These are phyloP conservation scores for Cavia porcellus DNA, from an alignment of 2,113 vertebrate genomes.

Conservation along the genomic window DNA sequence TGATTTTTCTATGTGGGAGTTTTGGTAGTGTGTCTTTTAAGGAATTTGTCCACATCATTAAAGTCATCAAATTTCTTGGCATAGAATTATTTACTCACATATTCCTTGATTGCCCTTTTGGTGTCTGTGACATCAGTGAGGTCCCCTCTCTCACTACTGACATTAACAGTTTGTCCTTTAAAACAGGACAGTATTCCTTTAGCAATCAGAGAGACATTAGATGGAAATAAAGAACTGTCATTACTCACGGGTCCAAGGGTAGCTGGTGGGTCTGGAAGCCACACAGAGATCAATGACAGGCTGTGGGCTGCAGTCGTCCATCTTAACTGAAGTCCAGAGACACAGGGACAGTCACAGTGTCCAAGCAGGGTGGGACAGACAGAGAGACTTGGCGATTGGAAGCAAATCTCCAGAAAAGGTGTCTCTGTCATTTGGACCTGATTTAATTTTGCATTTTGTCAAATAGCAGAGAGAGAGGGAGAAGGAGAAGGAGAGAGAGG, in stretches of 20 bases:
- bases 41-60: neutral
- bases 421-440: neutral
- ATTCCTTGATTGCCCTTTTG: neutral
- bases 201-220: neutral
- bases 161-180: neutral
- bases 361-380: neutral
- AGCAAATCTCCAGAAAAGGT: neutral
- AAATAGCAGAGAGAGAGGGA: no score
- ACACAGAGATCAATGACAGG: no score
- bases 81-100: neutral
- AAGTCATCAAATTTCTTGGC: neutral
- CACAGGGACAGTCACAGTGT: neutral
- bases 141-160: neutral
- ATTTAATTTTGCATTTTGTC: neutral
- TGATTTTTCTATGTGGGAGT: no score
- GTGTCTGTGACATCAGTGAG: neutral
- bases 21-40: neutral
- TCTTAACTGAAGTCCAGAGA: neutral
- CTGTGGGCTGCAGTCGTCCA: no score
- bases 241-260: neutral
- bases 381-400: neutral
- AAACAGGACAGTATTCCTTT: neutral
- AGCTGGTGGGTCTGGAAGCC: neutral
- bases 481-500: no score
- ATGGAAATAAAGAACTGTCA: neutral